Percentiles rank a stretch among this genome's conserved stretches.
These are phyloP conservation scores for Trisateles emortualis DNA, from an alignment of 2,888 invertebrate species.

Conservation along the genomic window DNA sequence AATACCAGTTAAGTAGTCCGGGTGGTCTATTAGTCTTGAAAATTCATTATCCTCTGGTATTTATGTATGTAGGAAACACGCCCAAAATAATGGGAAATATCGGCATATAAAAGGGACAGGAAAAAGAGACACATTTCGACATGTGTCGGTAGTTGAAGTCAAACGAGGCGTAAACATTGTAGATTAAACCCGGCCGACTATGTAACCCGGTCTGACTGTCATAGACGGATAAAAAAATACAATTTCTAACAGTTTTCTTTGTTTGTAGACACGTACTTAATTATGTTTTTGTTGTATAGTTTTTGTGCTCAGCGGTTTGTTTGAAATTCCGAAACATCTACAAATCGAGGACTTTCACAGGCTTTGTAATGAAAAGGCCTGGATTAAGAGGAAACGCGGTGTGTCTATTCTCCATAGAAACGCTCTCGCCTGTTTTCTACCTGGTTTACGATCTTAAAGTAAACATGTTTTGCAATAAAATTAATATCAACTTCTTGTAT, in stretches of 20 bases:
- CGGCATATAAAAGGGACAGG: conserved; percentile 36
- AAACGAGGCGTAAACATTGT: conserved; percentile 73
- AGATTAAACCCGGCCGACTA: conserved; percentile 72
- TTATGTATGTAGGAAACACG: conserved; percentile 12
- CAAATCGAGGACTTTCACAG: conserved; percentile 19
- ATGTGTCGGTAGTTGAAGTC: conserved; percentile 63
- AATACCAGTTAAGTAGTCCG: background rate
- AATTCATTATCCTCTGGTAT: conserved; percentile 8
- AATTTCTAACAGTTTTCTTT: conserved; percentile 45
- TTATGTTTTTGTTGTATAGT: conserved; percentile 52
- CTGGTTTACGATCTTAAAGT: too few species aligned
- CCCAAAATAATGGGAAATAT: conserved; percentile 34
- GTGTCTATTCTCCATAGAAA: too few species aligned
- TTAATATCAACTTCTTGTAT: too few species aligned
- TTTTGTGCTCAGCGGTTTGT: conserved; percentile 25
- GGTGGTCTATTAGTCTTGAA: conserved; percentile 3
- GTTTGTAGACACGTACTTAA: conserved; percentile 40
- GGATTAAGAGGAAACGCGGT: too few species aligned
- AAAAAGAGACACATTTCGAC: conserved; percentile 63
- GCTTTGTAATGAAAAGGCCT: conserved; percentile 22
- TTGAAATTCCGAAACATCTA: conserved; percentile 34
- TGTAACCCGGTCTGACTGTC: conserved; percentile 60
- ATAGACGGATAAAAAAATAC: conserved; percentile 50
- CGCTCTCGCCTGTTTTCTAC: too few species aligned
- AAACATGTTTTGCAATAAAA: too few species aligned